These are phyloP conservation scores for Umimayanthus chanpuru DNA, from an alignment of 92 coral and sea anemone species.

Conservation along the genomic window DNA sequence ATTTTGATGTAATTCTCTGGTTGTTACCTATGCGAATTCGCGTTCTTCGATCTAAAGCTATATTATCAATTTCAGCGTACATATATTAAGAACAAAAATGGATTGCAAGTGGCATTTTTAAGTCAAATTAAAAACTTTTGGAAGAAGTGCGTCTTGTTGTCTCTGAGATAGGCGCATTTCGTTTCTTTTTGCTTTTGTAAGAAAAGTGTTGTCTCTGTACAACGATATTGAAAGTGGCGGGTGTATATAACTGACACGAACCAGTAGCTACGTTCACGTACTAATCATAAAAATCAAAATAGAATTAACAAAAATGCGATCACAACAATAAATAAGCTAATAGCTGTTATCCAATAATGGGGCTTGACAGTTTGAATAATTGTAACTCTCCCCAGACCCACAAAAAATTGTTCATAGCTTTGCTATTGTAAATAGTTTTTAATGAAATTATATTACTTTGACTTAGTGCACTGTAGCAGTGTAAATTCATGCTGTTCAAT, in stretches of 20 bases:
- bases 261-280: neutral
- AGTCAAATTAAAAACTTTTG: neutral
- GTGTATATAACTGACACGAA: neutral
- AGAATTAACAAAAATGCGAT: neutral
- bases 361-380: constrained; percentile 13
- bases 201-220: neutral
- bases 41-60: neutral
- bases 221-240: neutral
- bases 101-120: neutral
- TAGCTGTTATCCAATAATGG: neutral
- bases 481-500: constrained; percentile 12
- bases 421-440: constrained; percentile 45
- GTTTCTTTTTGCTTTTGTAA: neutral
- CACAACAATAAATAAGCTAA: neutral
- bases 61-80: neutral
- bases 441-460: constrained; percentile 28
- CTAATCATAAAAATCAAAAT: neutral
- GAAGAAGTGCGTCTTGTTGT: neutral
- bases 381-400: neutral
- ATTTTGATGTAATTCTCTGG: too few relatives aligned
- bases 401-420: constrained; percentile 24
- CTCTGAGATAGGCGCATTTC: neutral
- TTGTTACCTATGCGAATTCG: neutral
- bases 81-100: too few relatives aligned
- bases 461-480: constrained; percentile 19